Evolutionary conservation across 2,113 vertebrate genomes (phyloP).

Genomic region (Amazona guildingii): DNA sequence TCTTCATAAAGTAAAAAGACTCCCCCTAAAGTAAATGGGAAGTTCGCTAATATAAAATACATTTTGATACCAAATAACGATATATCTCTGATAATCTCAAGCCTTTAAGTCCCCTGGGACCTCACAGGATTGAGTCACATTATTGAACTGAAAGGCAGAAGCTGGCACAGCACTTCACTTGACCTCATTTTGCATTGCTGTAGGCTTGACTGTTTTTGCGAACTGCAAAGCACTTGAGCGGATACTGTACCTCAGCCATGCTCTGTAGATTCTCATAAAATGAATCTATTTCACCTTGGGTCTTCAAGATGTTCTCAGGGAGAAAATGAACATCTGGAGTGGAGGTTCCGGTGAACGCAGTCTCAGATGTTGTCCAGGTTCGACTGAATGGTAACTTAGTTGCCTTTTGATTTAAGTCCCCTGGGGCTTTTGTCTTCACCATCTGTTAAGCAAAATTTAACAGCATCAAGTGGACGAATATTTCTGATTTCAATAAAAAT

Average conservation of each 20-base stretch:
- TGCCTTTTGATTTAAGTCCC: conserved; percentile 48
- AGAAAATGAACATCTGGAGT: conserved; percentile 78
- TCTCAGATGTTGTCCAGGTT: conserved; percentile 68
- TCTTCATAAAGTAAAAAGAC: neutral
- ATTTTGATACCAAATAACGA: neutral
- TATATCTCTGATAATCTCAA: neutral
- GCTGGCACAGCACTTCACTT: neutral
- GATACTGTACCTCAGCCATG: conserved; percentile 77
- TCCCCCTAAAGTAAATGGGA: neutral
- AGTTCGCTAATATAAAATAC: neutral
- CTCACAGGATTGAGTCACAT: neutral
- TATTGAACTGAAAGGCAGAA: neutral
- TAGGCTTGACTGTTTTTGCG: neutral
- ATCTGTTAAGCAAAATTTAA: conserved; percentile 41
- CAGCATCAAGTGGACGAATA: neutral
- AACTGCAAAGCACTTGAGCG: neutral
- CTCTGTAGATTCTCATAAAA: conserved; percentile 74
- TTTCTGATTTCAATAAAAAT: neutral
- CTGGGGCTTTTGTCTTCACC: neutral
- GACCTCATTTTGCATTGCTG: neutral
- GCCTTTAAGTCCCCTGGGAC: neutral
- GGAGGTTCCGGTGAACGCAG: conserved; percentile 3
- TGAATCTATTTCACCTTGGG: conserved; percentile 74
- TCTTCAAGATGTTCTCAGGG: conserved; percentile 76
- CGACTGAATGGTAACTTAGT: conserved; percentile 54